Percentiles rank a stretch among this genome's conserved stretches.
Conservation (phyloP, 1,140 invertebrate species). For the Apocrypta bakeri region DNA sequence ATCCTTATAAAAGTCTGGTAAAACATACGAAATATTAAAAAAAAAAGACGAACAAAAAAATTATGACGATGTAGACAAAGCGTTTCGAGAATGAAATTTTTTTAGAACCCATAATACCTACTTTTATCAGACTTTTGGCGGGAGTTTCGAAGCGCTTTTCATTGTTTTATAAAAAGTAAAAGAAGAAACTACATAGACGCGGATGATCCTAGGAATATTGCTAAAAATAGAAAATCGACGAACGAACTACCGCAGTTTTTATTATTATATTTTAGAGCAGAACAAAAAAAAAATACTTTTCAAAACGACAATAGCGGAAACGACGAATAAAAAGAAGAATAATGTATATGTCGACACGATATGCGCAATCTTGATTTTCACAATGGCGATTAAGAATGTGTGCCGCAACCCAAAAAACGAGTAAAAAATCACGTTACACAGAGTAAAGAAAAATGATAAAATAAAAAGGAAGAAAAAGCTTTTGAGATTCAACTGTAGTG, state of each 20-base stretch:
- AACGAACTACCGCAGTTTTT: conserved; percentile 9
- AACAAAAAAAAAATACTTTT: not conserved
- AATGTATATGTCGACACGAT: conserved; percentile 13
- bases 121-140: conserved; percentile 30
- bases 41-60: conserved; percentile 17
- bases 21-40: conserved; percentile 25
- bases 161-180: conserved; percentile 25
- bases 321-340: not conserved
- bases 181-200: not conserved
- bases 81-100: conserved; percentile 38
- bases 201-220: not conserved
- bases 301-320: not conserved
- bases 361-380: conserved; percentile 34
- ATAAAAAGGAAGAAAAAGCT: not conserved
- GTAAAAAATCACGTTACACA: not conserved
- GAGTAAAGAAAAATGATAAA: conserved; percentile 9
- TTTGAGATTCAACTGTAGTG: conserved; percentile 45
- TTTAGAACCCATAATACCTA: not conserved
- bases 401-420: not conserved
- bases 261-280: conserved; percentile 12
- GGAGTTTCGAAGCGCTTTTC: conserved; percentile 17
- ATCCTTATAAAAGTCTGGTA: conserved; percentile 38
- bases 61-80: not conserved
- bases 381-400: not conserved
- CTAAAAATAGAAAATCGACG: not conserved